Conservation (phyloP, 2,888 invertebrate genomes). For the Criorhina ranunculi region DNA sequence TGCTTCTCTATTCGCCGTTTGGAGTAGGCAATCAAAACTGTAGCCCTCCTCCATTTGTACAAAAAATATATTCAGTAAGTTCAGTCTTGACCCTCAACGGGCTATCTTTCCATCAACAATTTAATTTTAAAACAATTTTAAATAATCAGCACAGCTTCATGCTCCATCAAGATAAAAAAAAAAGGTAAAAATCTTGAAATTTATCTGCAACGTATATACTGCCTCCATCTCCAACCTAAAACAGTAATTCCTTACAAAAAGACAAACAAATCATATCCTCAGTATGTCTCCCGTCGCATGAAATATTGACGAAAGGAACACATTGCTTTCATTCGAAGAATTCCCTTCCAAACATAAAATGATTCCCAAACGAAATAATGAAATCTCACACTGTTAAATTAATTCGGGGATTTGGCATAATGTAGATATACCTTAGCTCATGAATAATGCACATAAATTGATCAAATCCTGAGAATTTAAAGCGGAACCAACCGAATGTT, state of each 20-base stretch:
- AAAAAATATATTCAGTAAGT: too few species aligned
- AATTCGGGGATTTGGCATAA: slow-evolving; percentile 59
- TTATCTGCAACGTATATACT: neutral
- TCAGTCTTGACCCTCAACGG: too few species aligned
- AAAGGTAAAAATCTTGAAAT: neutral
- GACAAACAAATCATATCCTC: neutral
- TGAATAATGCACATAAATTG: slow-evolving; percentile 73
- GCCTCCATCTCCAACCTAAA: neutral
- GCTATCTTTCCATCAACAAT: too few species aligned
- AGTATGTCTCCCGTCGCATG: neutral
- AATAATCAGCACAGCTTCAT: neutral
- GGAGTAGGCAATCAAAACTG: too few species aligned
- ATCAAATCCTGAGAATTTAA: slow-evolving; percentile 3
- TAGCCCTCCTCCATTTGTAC: too few species aligned
- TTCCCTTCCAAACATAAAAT: neutral
- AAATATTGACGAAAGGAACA: neutral
- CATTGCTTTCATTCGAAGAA: slow-evolving; percentile 5
- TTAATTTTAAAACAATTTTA: neutral
- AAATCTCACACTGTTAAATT: slow-evolving; percentile 49
- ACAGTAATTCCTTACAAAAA: neutral
- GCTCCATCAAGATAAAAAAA: neutral
- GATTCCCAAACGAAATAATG: slow-evolving; percentile 43
- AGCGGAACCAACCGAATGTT: slow-evolving; percentile 1
- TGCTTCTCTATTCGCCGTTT: too few species aligned
- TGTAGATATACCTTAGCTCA: slow-evolving; percentile 39